A percentile compares a stretch with the other conserved stretches of the same genome.
phyloP scores from a whole-genome alignment of 2,888 invertebrate species.

The Andrena marginata region DNA sequence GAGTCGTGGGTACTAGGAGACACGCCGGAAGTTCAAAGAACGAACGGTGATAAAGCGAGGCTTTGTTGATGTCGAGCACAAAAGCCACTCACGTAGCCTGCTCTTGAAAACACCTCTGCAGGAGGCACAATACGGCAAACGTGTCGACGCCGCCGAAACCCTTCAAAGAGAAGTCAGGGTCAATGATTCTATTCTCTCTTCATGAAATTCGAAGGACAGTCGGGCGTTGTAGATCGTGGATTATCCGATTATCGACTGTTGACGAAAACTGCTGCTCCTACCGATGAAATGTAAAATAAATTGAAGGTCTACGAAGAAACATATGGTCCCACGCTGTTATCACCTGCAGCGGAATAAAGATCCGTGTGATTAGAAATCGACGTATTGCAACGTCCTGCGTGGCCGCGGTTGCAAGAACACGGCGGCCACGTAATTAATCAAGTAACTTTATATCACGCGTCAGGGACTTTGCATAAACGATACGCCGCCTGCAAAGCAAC shows the following conservation, averaged over 20 bases:
- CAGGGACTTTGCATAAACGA: background rate
- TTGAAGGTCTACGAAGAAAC: no score
- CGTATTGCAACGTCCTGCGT: no score
- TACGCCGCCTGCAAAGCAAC: background rate
- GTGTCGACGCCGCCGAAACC: conserved; percentile 42
- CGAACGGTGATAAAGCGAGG: conserved; percentile 49
- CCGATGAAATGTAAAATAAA: no score
- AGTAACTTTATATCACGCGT: background rate
- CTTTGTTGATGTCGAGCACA: conserved; percentile 44
- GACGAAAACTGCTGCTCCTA: no score
- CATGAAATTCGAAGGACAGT: conserved; percentile 3
- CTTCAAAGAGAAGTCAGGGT: conserved; percentile 27
- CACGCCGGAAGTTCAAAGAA: conserved; percentile 65
- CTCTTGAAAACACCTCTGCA: conserved; percentile 31
- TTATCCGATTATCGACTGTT: no score
- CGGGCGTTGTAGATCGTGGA: background rate
- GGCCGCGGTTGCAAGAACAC: background rate
- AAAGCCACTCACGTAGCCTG: conserved; percentile 45
- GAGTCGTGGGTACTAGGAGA: conserved; percentile 36
- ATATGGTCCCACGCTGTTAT: no score
- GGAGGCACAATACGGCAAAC: conserved; percentile 42
- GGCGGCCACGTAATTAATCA: background rate
- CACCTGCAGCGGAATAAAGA: no score
- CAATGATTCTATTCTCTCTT: conserved; percentile 33
- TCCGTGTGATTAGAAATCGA: background rate